Evolutionary conservation across 2,113 vertebrate genomes (phyloP), one percentile per base, ranked within the genome.

Genomic region (Mesocricetus auratus): DNA sequence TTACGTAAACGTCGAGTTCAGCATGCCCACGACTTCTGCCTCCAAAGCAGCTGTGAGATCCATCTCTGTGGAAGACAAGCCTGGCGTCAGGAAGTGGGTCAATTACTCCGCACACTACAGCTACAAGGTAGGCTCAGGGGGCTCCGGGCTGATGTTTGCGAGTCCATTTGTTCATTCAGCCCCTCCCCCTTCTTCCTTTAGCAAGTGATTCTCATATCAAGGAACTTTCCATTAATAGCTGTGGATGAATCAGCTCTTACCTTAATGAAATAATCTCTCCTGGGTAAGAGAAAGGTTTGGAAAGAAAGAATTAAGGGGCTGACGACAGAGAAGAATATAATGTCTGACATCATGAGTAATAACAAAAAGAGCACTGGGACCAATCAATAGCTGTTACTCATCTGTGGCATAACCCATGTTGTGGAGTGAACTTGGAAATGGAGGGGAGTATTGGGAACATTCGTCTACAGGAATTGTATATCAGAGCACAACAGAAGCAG

Each of bases 31-130:
- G 13, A 98, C 99, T 3, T 99, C 99, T 50, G 99, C 99, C 0
- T 99, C 99, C 91, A 99, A 98, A 97, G 98, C 99, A 33, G 66
- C 98, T 0, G 97, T 99, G 42, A 98, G 99, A 4, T 99, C 99
- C 83, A 98, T 99, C 97, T 99, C 99, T 0, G 98, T 99, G 3
- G 99, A 98, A 95, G 99, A 99, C 96, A 99, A 98, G 97, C 97
- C 96, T 0, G 98, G 99, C 0, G 97, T 99, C 86, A 99, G 99
- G 98, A 99, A 99, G 93, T 99, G 99, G 99, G 99, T 99, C 97
- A 99, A 99, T 97, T 99, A 99, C 95, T 99, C 99, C 58, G 98
- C 99, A 89, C 99, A 99, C 97, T 99, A 99, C 97, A 98, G 97
- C 96, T 99, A 99, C 97, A 99, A 99, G 99, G 99, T 99, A 98